Base-by-base conservation (phyloP, 2,113 vertebrate genomes). In the Jacana jacana region DNA sequence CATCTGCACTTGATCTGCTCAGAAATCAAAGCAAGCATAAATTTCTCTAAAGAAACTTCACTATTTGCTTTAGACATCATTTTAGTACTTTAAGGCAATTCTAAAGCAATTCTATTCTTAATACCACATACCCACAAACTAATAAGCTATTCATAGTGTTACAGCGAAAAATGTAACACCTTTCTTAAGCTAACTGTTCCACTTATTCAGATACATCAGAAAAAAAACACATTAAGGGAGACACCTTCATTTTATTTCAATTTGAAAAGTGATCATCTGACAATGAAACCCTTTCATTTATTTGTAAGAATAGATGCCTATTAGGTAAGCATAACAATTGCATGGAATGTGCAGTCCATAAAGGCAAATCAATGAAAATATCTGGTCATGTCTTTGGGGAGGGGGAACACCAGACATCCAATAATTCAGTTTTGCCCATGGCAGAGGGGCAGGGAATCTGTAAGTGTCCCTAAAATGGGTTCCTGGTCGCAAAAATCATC, bases 311-410 rank as follows among this genome's bases (percentile, higher is more conserved):
- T 1, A 72, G 9, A 11, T 24, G 16, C 15, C 33, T 39, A 44
- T 15, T 35, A 42, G 17, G 35, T 33, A 87, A 4, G 2, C 35
- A 60, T 17, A 28, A 48, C 35, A 70, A 35, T 3, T 8, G 1
- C 8, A 48, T 2, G 4, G 33, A 44, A 4, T 24, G 18, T 14
- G 4, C 18, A 46, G 12, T 19, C 42, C 12, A 19, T n/a, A 42
- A 72, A 24, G 11, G 66, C 83, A 68, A 76, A 35, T 5, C 0
- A 0, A 39, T 17, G 5, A 68, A 82, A 82, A 18, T 13, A 88
- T 16, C 33, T 64, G 17, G 22, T 44, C 6, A 20, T 9, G 10
- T 6, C 16, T 54, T 0, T 16, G 13, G 3, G 10, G n/a, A 5
- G 2, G 2, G 16, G 10, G 19, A 28, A 87, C 33, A 85, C 7